These are phyloP conservation scores for Enoplosus armatus DNA, from an alignment of 2,797 vertebrate genomes.

Conservation along the genomic window DNA sequence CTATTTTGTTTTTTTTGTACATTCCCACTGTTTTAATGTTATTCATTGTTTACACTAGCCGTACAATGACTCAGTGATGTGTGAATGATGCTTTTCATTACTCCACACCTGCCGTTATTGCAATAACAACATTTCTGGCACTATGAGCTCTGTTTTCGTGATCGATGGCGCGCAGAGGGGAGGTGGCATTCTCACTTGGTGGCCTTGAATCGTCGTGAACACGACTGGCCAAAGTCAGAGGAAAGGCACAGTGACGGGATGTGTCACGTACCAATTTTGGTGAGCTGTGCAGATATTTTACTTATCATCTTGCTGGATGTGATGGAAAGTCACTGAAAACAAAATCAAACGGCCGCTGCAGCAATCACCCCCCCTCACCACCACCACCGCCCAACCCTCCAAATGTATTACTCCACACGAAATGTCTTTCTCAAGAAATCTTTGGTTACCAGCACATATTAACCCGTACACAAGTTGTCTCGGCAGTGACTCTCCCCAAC, in stretches of 20 bases:
- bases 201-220: constrained; percentile 28
- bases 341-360: constrained; percentile 1
- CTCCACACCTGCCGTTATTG: no score
- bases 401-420: not conserved
- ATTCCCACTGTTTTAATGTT: no score
- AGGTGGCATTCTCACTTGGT: constrained; percentile 21
- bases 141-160: not conserved
- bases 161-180: not conserved
- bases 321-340: constrained; percentile 24
- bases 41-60: no score
- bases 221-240: constrained; percentile 42
- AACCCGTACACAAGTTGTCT: not conserved
- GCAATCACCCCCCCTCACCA: not conserved
- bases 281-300: constrained; percentile 26
- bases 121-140: not conserved
- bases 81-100: not conserved
- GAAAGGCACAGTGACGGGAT: constrained; percentile 22
- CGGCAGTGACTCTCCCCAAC: not conserved
- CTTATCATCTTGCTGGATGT: no score
- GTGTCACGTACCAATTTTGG: constrained; percentile 31
- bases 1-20: no score
- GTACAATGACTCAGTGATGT: no score
- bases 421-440: not conserved
- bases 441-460: not conserved
- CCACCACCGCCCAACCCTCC: no score